Percentiles rank a stretch among this genome's conserved stretches.
Evolutionary conservation across 2,797 vertebrate species (phyloP).

Genomic region (Lateolabrax maculatus): DNA sequence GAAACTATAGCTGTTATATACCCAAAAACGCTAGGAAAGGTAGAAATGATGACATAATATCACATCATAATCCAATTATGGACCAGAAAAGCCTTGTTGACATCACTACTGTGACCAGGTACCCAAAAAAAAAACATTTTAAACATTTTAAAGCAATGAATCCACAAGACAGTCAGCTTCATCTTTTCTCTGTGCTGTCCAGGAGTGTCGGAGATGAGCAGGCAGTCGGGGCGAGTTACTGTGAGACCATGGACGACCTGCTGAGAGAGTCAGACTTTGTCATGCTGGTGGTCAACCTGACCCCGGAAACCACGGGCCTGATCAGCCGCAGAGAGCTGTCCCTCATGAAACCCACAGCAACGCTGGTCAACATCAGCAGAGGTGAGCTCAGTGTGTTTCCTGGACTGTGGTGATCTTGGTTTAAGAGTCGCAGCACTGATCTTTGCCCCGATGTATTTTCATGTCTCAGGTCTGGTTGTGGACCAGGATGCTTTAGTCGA

Average conservation of each 20-base stretch:
- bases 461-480: constrained; percentile 80
- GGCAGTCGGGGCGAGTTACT: constrained; percentile 83
- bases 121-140: neutral
- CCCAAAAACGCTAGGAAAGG: neutral
- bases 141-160: neutral
- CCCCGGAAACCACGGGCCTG: constrained; percentile 79
- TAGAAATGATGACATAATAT: neutral
- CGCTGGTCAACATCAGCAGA: constrained; percentile 87
- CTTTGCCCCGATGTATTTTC: neutral
- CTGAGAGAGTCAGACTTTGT: constrained; percentile 88
- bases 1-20: neutral
- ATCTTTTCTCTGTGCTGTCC: neutral
- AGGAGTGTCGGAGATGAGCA: constrained; percentile 86
- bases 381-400: constrained; percentile 62
- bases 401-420: neutral
- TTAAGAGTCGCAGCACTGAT: neutral
- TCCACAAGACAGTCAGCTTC: neutral
- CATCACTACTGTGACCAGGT: neutral
- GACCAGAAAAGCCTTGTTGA: neutral
- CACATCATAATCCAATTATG: neutral
- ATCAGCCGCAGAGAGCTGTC: constrained; percentile 84
- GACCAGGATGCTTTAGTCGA: constrained; percentile 87
- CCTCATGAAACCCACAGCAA: constrained; percentile 86
- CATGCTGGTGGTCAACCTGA: constrained; percentile 81
- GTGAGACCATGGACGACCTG: constrained; percentile 84